phyloP scores from a whole-genome alignment of 2,113 vertebrate species.

The Eolophus roseicapilla region DNA sequence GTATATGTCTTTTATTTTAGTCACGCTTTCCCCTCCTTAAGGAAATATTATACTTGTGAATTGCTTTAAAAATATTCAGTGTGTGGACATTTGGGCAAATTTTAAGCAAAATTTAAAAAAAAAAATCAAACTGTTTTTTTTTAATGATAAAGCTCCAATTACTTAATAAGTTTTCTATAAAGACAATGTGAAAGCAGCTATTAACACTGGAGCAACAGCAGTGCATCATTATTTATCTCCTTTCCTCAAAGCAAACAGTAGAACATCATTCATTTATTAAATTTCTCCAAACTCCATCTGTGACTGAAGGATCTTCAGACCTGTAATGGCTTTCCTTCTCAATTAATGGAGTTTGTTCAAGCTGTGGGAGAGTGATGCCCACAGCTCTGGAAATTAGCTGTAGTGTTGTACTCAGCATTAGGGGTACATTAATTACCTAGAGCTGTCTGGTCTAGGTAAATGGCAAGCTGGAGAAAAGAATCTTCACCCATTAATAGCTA shows the following conservation, averaged over 20 bases:
- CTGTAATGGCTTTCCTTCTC: background rate
- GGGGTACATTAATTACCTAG: background rate
- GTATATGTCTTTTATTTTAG: background rate
- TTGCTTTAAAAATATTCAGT: background rate
- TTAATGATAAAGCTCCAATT: background rate
- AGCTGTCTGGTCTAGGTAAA: background rate
- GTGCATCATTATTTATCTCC: background rate
- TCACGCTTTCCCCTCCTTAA: background rate
- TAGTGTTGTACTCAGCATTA: background rate
- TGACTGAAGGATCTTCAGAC: background rate
- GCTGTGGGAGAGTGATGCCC: background rate
- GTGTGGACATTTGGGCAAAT: background rate
- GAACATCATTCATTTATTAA: background rate
- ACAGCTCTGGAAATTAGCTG: background rate
- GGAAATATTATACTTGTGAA: background rate
- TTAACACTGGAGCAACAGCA: background rate
- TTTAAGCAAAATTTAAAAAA: background rate
- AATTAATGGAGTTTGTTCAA: background rate
- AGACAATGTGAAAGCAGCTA: background rate
- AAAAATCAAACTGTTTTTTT: accelerated
- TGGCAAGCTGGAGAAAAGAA: background rate
- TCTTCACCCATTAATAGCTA: background rate
- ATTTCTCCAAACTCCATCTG: background rate
- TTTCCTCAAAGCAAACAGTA: background rate
- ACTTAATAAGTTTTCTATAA: background rate